A percentile compares a stretch with the other conserved stretches of the same genome.
Conservation (phyloP, 2,797 vertebrate genomes). For the Vespertilio murinus region DNA sequence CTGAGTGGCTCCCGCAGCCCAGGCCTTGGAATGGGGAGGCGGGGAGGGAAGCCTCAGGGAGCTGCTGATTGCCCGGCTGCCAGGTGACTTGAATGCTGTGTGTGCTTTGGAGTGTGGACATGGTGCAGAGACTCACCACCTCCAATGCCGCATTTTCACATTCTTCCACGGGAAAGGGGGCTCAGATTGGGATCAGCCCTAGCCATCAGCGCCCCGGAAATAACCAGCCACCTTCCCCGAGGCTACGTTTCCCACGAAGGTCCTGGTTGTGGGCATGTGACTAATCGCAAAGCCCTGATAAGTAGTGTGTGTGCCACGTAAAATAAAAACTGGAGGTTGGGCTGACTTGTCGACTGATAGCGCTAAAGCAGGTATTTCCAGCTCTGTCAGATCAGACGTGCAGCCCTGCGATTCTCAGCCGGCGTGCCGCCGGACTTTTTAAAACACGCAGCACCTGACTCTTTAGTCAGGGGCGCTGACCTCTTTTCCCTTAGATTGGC, state of each 20-base stretch:
- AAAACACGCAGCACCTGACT: not conserved
- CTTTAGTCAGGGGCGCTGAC: not conserved
- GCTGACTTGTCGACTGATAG: not conserved
- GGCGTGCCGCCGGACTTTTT: not conserved
- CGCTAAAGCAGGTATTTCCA: slow-evolving; percentile 70
- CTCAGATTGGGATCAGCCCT: slow-evolving; percentile 50
- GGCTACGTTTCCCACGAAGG: slow-evolving; percentile 62
- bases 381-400: slow-evolving; percentile 43
- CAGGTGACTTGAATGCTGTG: not conserved
- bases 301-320: slow-evolving; percentile 39
- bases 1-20: not conserved
- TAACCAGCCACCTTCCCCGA: slow-evolving; percentile 42
- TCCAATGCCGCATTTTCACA: not conserved
- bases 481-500: not conserved
- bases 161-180: slow-evolving; percentile 43
- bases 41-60: too few relatives aligned
- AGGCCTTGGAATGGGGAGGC: not conserved
- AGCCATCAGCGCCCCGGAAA: slow-evolving; percentile 52
- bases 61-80: too few relatives aligned
- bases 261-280: slow-evolving; percentile 53
- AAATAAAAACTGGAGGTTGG: slow-evolving; percentile 61
- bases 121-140: not conserved
- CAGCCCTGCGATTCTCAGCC: not conserved
- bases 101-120: not conserved
- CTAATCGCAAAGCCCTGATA: slow-evolving; percentile 67